Evolutionary conservation across 2,888 invertebrate species (phyloP).

Genomic region (Panorpa germanica): DNA sequence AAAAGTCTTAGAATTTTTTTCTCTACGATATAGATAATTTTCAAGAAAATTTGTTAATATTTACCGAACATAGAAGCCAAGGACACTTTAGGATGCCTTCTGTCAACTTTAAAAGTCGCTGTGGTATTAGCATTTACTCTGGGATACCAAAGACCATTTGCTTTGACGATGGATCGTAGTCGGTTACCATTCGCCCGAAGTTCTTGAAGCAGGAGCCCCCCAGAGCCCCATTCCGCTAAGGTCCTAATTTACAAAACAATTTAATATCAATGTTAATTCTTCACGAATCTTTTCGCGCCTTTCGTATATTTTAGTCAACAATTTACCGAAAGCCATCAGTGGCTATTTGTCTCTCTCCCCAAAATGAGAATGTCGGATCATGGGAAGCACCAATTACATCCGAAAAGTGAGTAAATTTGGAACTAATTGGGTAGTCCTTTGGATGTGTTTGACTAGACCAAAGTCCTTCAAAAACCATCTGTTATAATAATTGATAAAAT

Average conservation of each 20-base stretch:
- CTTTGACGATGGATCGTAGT: slow-evolving; percentile 72
- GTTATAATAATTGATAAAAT: slow-evolving; percentile 10
- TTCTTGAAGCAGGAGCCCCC: slow-evolving; percentile 74
- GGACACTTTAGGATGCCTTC: slow-evolving; percentile 70
- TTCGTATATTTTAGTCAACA: slow-evolving; percentile 18
- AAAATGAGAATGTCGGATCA: slow-evolving; percentile 71
- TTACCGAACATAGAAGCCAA: slow-evolving; percentile 71
- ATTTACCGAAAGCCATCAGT: slow-evolving; percentile 76
- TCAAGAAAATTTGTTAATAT: slow-evolving; percentile 8
- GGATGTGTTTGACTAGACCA: slow-evolving; percentile 96
- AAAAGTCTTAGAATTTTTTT: no score
- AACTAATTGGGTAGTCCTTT: slow-evolving; percentile 79
- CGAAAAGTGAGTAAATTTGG: slow-evolving; percentile 90
- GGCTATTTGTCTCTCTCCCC: slow-evolving; percentile 76
- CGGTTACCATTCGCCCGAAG: slow-evolving; percentile 60
- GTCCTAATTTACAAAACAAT: not conserved
- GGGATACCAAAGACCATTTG: slow-evolving; percentile 78
- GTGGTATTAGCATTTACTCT: slow-evolving; percentile 69
- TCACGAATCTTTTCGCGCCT: not conserved
- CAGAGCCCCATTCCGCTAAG: slow-evolving; percentile 50
- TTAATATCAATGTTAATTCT: slow-evolving; percentile 1
- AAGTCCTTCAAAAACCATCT: slow-evolving; percentile 77
- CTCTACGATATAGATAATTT: no score
- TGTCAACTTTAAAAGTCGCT: slow-evolving; percentile 66
- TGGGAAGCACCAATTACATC: slow-evolving; percentile 94